A percentile compares a stretch with the other conserved stretches of the same genome.
Evolutionary conservation across 2,888 invertebrate species (phyloP).

Genomic region (Chaetoderma sp.): DNA sequence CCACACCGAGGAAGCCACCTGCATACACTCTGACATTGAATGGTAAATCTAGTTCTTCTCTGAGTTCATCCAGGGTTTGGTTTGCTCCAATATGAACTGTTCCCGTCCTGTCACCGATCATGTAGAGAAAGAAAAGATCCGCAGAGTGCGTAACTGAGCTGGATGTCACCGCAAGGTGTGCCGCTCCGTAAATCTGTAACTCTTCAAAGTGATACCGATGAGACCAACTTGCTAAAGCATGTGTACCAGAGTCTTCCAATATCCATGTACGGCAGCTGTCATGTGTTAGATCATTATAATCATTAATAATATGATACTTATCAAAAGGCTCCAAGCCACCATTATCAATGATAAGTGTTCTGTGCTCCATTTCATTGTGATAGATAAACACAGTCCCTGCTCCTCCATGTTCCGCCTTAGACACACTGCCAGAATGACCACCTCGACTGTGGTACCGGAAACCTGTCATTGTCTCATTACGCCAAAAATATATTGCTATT

Average conservation of each 20-base stretch:
- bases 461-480: slow-evolving; percentile 49
- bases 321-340: slow-evolving; percentile 39
- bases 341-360: slow-evolving; percentile 48
- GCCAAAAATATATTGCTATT: slow-evolving; percentile 48
- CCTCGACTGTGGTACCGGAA: slow-evolving; percentile 48
- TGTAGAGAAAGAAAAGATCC: slow-evolving; percentile 49
- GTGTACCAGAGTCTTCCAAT: slow-evolving; percentile 42
- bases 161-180: slow-evolving; percentile 45
- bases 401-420: slow-evolving; percentile 46
- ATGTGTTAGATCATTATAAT: slow-evolving; percentile 39
- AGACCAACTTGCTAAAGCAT: slow-evolving; percentile 38
- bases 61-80: slow-evolving; percentile 45
- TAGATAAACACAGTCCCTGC: slow-evolving; percentile 50
- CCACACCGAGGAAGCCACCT: slow-evolving; percentile 46
- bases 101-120: slow-evolving; percentile 58
- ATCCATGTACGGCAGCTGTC: slow-evolving; percentile 54
- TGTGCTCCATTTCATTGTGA: slow-evolving; percentile 44
- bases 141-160: slow-evolving; percentile 38
- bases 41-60: slow-evolving; percentile 48
- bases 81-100: slow-evolving; percentile 50
- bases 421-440: slow-evolving; percentile 35
- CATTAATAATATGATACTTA: slow-evolving; percentile 36
- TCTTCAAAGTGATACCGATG: slow-evolving; percentile 46
- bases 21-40: slow-evolving; percentile 48
- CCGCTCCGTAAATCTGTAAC: slow-evolving; percentile 48